Evolutionary conservation across 2,797 vertebrate species (phyloP), one percentile per base, ranked within the genome.

Genomic region (Rhinatrema bivittatum): DNA sequence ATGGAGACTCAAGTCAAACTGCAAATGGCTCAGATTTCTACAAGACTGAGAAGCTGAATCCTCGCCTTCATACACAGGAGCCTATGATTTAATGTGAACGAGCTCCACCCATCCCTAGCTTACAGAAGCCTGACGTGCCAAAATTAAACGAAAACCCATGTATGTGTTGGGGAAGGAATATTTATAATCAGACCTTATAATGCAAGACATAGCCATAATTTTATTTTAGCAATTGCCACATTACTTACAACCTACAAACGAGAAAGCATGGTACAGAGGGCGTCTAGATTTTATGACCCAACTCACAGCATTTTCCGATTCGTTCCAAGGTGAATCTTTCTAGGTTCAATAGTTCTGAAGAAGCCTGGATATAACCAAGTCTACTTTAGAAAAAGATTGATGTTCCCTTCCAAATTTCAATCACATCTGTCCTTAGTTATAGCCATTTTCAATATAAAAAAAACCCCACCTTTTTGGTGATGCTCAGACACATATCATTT

Each of bases 361-460:
- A 68, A 66, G 37, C 64, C 48, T 61, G 78, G 72, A 72, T 66
- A 78, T 47, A 66, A 76, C 45, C 52, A 62, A 68, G n/a, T 68
- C 46, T 48, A 57, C 64, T 67, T 75, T 65, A 66, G 42, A 38
- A 58, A 62, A 7, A 63, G 68, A 72, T 53, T 72, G 62, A 77
- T 61, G 44, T 46, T 47, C 36, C 50, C 39, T 72, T 80, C 68
- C 50, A 63, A 65, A 74, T 66, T 76, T 60, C 56, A 78, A 40
- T 78, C 51, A 56, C 61, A 65, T 65, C 50, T 71, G 56, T 39
- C 62, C 42, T 64, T 63, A 74, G 70, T 69, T 72, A 73, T 42
- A 74, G 61, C 44, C 68, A 69, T 67, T 75, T 72, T 44, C 54
- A 69, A 31, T 18, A 44, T 58, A 53, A 50, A 73, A 60, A 49